Evolutionary conservation across 2,797 vertebrate species (phyloP), one percentile per base, ranked within the genome.

Genomic region (Crax fasciolata): DNA sequence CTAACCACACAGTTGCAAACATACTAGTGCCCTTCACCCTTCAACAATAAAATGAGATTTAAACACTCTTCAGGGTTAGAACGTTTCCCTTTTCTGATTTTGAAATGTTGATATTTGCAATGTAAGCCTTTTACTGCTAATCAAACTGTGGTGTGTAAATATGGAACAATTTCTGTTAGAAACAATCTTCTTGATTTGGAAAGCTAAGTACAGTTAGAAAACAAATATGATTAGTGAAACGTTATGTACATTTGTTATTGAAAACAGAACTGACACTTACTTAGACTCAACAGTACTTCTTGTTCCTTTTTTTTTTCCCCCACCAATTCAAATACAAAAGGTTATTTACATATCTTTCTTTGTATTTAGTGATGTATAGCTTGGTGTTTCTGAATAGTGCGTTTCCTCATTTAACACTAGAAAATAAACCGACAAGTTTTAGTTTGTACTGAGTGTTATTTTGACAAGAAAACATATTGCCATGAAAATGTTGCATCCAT

Each of bases 1-100:
- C 13, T n/a, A 57, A 23, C 12, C 0, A 0, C 46, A 11, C 0
- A 0, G 48, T 17, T 20, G 35, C 24, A 13, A 2, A n/a, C 9
- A 8, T 24, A 8, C 32, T 25, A 3, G 51, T 61, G 35, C 15
- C 24, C 24, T 12, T 12, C 82, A 25, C 49, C 32, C 18, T 43
- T 70, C 30, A 52, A 10, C 5, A 48, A 11, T 11, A 32, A 81
- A 58, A 76, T 25, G 32, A 15, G 32, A 43, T 23, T 55, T 23
- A 49, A 85, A 54, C 2, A 3, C 13, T 66, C 30, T 23, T 63
- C 28, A 15, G 18, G 10, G 3, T 83, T n/a, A 23, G 61, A n/a
- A 52, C 38, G 13, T 25, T 58, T 59, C 16, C 4, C 10, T 90
- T 46, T 59, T 41, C 70, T 52, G 57, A 35, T 8, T 35, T 35